Percentiles rank a stretch among this genome's conserved stretches.
These are phyloP conservation scores for Eristalis arbustorum DNA, from an alignment of 2,888 invertebrate species.

Conservation along the genomic window DNA sequence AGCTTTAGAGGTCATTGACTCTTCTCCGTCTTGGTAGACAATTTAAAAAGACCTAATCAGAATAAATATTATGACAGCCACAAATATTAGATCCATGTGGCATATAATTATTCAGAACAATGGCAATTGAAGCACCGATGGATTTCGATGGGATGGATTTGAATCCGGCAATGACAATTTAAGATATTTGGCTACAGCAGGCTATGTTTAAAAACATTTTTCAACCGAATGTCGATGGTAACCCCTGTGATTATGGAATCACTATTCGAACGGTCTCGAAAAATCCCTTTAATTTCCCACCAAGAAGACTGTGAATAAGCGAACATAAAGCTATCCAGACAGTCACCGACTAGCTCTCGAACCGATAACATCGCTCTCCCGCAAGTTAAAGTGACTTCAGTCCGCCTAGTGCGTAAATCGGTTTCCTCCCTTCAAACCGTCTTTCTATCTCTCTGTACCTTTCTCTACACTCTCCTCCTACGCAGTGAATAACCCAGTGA, in stretches of 20 bases:
- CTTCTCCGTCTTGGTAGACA: constrained; percentile 21
- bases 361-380: too few species aligned
- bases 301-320: constrained; percentile 12
- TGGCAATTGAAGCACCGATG: not conserved
- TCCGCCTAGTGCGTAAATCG: too few species aligned
- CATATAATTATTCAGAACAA: constrained; percentile 3
- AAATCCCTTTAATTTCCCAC: constrained; percentile 23
- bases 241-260: constrained; percentile 4
- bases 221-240: constrained; percentile 4
- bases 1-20: constrained; percentile 26
- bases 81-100: not conserved
- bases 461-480: too few species aligned
- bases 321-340: constrained; percentile 24
- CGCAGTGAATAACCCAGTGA: too few species aligned
- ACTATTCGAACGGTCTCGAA: constrained; percentile 27
- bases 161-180: not conserved
- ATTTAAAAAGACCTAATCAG: constrained; percentile 10
- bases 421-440: too few species aligned
- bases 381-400: too few species aligned
- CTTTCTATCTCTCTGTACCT: too few species aligned
- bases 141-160: constrained; percentile 18
- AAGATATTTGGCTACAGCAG: not conserved
- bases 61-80: not conserved
- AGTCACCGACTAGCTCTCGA: too few species aligned
- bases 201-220: not conserved